phyloP scores from a whole-genome alignment of 1,140 invertebrate genomes.

The Drosophila albomicans region DNA sequence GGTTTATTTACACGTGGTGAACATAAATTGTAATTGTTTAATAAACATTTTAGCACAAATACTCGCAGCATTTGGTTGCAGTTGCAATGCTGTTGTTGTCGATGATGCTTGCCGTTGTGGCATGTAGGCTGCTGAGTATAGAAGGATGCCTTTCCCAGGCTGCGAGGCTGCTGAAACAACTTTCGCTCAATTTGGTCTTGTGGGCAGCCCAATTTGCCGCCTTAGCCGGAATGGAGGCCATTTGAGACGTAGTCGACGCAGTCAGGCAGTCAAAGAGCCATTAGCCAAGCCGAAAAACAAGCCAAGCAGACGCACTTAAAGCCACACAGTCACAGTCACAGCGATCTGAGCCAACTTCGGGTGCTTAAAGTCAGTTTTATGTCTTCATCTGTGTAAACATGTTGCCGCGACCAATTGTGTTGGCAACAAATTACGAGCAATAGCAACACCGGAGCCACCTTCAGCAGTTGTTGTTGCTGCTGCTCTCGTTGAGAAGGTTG shows the following conservation, averaged over 20 bases:
- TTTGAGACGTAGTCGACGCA: slow-evolving; percentile 20
- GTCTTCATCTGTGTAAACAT: slow-evolving; percentile 78
- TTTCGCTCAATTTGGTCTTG: slow-evolving; percentile 40
- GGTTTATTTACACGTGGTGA: slow-evolving; percentile 83
- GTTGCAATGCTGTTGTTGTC: not conserved
- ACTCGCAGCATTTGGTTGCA: slow-evolving; percentile 3
- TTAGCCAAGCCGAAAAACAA: slow-evolving; percentile 43
- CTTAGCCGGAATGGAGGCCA: slow-evolving; percentile 29
- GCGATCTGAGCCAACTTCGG: slow-evolving; percentile 29
- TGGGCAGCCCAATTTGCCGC: slow-evolving; percentile 50
- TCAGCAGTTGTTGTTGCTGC: slow-evolving; percentile 29
- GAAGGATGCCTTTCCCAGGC: slow-evolving; percentile 42
- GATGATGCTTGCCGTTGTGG: not conserved
- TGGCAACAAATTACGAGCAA: slow-evolving; percentile 75
- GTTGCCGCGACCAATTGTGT: slow-evolving; percentile 52
- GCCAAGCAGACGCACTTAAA: slow-evolving; percentile 60
- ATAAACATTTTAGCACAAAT: slow-evolving; percentile 52
- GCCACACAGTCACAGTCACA: slow-evolving; percentile 22
- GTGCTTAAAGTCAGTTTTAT: slow-evolving; percentile 65
- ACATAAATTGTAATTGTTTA: slow-evolving; percentile 74
- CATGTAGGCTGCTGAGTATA: not conserved
- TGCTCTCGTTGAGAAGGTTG: slow-evolving; percentile 41
- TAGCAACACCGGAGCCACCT: slow-evolving; percentile 44
- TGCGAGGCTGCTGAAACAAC: slow-evolving; percentile 10
- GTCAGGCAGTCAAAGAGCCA: not conserved